phyloP scores from a whole-genome alignment of 2,888 invertebrate genomes.

The Galeopsomyia nigrocyanea region DNA sequence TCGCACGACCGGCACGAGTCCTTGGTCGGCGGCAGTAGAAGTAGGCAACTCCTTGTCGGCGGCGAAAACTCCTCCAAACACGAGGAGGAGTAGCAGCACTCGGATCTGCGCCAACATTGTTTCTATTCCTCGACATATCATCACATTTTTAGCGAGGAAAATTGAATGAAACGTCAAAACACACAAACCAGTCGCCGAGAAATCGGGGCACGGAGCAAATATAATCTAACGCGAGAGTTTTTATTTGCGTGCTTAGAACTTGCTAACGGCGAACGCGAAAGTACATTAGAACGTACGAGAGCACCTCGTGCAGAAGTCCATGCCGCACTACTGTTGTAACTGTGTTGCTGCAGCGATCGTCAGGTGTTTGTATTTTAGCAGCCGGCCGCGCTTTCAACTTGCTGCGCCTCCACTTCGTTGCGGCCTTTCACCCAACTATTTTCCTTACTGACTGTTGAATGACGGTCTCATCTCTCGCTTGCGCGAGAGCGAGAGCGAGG shows the following conservation, averaged over 20 bases:
- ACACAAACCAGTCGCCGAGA: too few species aligned
- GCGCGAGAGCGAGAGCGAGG: background rate
- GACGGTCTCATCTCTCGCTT: background rate
- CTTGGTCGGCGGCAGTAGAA: background rate
- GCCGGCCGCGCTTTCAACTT: constrained; percentile 42
- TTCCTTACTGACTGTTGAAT: background rate
- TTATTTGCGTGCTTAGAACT: background rate
- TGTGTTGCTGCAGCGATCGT: constrained; percentile 51
- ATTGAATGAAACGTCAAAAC: background rate
- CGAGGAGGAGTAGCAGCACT: constrained; percentile 13
- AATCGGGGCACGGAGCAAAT: too few species aligned
- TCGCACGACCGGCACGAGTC: constrained; percentile 9
- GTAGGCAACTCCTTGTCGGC: too few species aligned
- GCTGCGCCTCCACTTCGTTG: constrained; percentile 2
- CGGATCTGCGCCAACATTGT: background rate
- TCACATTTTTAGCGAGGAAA: constrained; percentile 21
- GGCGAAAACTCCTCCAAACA: background rate
- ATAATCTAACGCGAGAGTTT: constrained; percentile 37
- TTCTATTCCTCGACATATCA: constrained; percentile 6
- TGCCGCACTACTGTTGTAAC: constrained; percentile 59
- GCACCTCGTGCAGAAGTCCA: constrained; percentile 63
- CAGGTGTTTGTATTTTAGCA: constrained; percentile 64
- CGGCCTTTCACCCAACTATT: constrained; percentile 20
- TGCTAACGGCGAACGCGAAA: constrained; percentile 21
- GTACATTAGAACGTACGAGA: constrained; percentile 56